phyloP scores from a whole-genome alignment of 1,140 invertebrate genomes.

The Drosophila ambigua region DNA sequence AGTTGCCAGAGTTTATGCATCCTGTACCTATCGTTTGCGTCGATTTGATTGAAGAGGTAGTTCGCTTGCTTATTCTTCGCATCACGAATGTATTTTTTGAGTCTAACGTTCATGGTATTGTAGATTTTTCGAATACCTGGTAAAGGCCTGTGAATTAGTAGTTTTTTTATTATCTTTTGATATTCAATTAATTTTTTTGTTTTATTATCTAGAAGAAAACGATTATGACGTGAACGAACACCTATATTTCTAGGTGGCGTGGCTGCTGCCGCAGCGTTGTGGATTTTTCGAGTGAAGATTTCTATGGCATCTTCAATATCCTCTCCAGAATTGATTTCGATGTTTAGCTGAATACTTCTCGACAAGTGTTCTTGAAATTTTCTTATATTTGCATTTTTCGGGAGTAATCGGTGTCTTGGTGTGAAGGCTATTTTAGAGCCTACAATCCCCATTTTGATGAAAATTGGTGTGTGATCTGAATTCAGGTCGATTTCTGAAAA shows the following conservation, averaged over 20 bases:
- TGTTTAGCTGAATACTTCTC: too few relatives aligned
- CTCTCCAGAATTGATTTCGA: background rate
- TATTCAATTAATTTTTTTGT: background rate
- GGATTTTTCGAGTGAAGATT: background rate
- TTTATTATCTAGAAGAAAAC: background rate
- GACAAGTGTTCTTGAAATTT: too few relatives aligned
- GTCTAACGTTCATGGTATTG: background rate
- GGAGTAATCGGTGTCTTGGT: too few relatives aligned
- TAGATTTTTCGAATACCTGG: background rate
- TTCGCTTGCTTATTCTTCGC: background rate
- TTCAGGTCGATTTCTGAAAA: too few relatives aligned
- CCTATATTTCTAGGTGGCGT: background rate
- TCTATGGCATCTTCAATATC: constrained; percentile 11
- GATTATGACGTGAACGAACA: too few relatives aligned
- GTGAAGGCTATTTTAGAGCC: too few relatives aligned
- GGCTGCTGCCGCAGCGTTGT: background rate
- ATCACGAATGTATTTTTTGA: background rate
- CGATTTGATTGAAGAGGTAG: background rate
- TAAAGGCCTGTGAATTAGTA: too few relatives aligned
- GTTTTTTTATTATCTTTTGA: background rate
- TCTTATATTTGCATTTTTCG: too few relatives aligned
- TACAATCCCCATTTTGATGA: too few relatives aligned
- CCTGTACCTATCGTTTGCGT: too few relatives aligned
- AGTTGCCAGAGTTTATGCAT: too few relatives aligned
- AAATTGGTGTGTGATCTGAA: too few relatives aligned